These are phyloP conservation scores for Drosophila littoralis DNA, from an alignment of 1,140 invertebrate species.

Conservation along the genomic window DNA sequence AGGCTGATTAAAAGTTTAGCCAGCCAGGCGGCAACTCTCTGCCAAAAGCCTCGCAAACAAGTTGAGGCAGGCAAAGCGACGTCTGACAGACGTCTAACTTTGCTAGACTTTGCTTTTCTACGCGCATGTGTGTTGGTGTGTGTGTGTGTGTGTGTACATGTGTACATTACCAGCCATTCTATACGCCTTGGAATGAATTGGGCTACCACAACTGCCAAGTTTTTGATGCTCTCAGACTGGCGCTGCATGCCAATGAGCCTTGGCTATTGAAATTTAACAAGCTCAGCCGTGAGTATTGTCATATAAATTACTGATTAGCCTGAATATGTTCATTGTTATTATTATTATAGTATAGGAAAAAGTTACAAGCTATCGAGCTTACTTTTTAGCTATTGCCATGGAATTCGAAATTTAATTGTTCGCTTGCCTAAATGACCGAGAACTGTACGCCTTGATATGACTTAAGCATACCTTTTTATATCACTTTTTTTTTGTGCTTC, in stretches of 20 bases:
- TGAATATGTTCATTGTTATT: neutral
- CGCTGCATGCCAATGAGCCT: slow-evolving; percentile 44
- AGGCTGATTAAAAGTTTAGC: slow-evolving; percentile 74
- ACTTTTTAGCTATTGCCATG: no score
- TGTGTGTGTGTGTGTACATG: neutral
- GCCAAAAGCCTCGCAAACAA: slow-evolving; percentile 39
- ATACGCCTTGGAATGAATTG: slow-evolving; percentile 20
- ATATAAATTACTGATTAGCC: slow-evolving; percentile 32
- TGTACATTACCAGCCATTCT: slow-evolving; percentile 40
- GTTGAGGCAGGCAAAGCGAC: slow-evolving; percentile 61
- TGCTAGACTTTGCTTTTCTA: slow-evolving; percentile 63
- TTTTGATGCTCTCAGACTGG: slow-evolving; percentile 3
- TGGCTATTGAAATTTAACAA: slow-evolving; percentile 18
- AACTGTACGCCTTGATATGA: no score
- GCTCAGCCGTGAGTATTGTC: slow-evolving; percentile 12
- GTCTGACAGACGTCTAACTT: slow-evolving; percentile 73
- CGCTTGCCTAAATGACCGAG: no score
- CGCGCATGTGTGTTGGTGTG: slow-evolving; percentile 22
- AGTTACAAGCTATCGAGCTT: no score
- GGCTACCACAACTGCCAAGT: slow-evolving; percentile 18
- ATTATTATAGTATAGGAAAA: no score
- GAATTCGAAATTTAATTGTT: no score
- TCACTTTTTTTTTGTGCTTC: no score
- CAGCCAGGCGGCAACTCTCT: slow-evolving; percentile 44
- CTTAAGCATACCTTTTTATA: no score